Conservation (phyloP, 2,888 invertebrate species). For the Adineta ricciae region DNA sequence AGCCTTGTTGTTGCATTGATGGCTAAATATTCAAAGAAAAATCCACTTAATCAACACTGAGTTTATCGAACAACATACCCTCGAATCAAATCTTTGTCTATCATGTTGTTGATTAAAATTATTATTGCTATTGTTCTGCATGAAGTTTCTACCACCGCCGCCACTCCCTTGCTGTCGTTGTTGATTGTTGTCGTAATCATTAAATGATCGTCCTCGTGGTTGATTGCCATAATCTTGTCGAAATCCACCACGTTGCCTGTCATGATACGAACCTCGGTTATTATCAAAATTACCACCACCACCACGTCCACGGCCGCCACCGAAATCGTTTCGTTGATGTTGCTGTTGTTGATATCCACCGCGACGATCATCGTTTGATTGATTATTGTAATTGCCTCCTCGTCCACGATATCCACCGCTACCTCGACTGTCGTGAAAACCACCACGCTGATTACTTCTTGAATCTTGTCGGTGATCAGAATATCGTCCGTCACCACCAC, state of each 20-base stretch:
- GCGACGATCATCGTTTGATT: neutral
- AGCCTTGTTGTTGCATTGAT: neutral
- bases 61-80: neutral
- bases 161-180: neutral
- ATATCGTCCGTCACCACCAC: neutral
- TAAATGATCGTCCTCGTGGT: neutral
- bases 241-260: neutral
- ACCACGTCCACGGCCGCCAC: conserved; percentile 5
- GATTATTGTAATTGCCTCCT: neutral
- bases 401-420: neutral
- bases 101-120: neutral
- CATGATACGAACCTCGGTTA: neutral
- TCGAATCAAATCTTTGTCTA: neutral
- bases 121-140: neutral
- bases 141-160: neutral
- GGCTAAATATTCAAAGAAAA: neutral
- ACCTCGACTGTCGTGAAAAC: neutral
- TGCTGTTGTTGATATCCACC: neutral
- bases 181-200: neutral
- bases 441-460: neutral
- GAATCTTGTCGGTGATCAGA: conserved; percentile 12
- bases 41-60: neutral
- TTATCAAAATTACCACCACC: neutral
- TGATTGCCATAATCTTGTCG: neutral
- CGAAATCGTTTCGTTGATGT: neutral